These are phyloP conservation scores for Acanthurus tractus DNA, from an alignment of 2,797 vertebrate genomes.

Conservation along the genomic window DNA sequence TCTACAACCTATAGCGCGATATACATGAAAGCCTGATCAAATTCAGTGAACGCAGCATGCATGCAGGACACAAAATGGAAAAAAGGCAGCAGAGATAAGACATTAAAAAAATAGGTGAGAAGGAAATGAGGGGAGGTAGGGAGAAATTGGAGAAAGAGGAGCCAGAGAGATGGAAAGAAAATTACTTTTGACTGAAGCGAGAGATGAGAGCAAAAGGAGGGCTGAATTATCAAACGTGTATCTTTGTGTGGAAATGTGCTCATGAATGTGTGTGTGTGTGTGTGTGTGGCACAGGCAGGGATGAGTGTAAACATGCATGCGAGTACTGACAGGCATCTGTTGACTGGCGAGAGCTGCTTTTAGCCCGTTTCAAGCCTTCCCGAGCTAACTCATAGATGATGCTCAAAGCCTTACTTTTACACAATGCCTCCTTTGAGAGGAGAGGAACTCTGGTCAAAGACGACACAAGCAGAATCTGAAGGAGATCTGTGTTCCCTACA, in stretches of 20 bases:
- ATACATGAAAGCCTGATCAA: conserved; percentile 47
- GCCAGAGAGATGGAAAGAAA: conserved; percentile 71
- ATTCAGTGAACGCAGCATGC: conserved; percentile 32
- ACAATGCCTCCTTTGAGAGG: conserved; percentile 44
- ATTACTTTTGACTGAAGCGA: conserved; percentile 67
- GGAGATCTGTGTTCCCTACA: conserved; percentile 19
- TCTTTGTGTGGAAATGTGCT: conserved; percentile 26
- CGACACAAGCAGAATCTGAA: conserved; percentile 32
- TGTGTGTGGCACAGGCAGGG: conserved; percentile 1
- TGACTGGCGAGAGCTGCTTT: conserved; percentile 24
- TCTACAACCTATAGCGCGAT: conserved; percentile 18
- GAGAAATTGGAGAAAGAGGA: conserved; percentile 47
- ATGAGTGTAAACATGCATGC: conserved; percentile 27
- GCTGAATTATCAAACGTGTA: conserved; percentile 56
- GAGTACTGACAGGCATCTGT: conserved; percentile 31
- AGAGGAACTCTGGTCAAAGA: conserved; percentile 36
- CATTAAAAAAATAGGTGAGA: conserved; percentile 47
- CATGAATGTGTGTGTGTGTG: neutral
- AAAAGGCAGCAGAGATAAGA: conserved; percentile 54
- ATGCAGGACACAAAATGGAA: conserved; percentile 51
- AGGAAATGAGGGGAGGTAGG: conserved; percentile 44
- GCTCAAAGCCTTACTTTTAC: conserved; percentile 41
- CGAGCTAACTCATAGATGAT: conserved; percentile 31
- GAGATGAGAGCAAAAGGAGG: conserved; percentile 68
- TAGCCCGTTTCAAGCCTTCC: conserved; percentile 14